Base-by-base conservation (phyloP, 2,888 invertebrate genomes). In the Camptogramma bilineatum region DNA sequence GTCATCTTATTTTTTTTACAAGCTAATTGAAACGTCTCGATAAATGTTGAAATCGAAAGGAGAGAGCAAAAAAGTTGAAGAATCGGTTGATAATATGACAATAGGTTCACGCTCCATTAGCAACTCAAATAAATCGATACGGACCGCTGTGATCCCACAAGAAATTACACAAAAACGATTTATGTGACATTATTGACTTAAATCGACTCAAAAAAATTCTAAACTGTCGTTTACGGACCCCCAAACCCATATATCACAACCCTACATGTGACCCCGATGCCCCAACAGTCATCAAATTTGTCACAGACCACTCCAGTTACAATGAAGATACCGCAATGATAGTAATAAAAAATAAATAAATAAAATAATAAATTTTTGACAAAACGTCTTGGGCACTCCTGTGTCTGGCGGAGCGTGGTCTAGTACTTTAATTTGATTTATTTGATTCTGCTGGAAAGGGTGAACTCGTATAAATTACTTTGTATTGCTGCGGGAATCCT, bases 281-380 rank as follows among this genome's bases (percentile, higher is more conserved):
- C 88, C 91, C 88, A 85, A 84, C 85, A 82, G 88, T 90, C 90
- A 89, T 91, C 91, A 89, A 93, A 93, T 93, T 93, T 93, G 93
- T 93, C 93, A 93, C 93, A 93, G 91, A 81, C 87, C 87, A 91
- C 91, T 91, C 88, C 83, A 89, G 77, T 83, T 63, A 92, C 91
- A 92, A 92, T 86, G 80, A 82, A 81, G 84, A 85, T 74, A 79
- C 82, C 84, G 84, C 88, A 89, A 86, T 88, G 82, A 81, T 82
- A 81, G 83, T 84, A 90, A 91, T 91, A 91, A 92, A 91, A 89
- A 90, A 88, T 78, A 84, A 80, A 89, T 89, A 90, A 92, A 93
- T 91, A 90, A 91, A 91, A 92, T 92, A 91, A 91, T 91, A 91
- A 91, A 90, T 71, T 91, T 91, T 91, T 91, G 90, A 93, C 93